Evolutionary conservation across 2,888 invertebrate species (phyloP).

Genomic region (Laothoe populi): DNA sequence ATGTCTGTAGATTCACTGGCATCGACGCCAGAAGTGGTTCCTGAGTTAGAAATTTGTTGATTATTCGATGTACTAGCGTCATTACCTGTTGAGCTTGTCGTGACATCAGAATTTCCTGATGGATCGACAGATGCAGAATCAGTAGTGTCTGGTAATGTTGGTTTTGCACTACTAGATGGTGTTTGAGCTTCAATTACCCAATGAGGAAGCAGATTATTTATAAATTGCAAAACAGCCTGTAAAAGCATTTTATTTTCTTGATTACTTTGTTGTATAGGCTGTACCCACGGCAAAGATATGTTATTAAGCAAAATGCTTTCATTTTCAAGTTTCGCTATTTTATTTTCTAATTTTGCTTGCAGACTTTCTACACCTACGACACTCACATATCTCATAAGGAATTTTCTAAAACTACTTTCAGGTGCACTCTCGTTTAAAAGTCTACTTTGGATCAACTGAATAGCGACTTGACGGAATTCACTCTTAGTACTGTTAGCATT

Average conservation of each 20-base stretch:
- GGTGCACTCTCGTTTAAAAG: slow-evolving; percentile 52
- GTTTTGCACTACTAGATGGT: slow-evolving; percentile 3
- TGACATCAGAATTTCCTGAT: not conserved
- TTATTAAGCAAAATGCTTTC: slow-evolving; percentile 63
- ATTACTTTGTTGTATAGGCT: slow-evolving; percentile 55
- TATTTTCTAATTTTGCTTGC: slow-evolving; percentile 57
- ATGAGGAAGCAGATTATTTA: slow-evolving; percentile 63
- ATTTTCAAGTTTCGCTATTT: slow-evolving; percentile 69
- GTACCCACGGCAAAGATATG: slow-evolving; percentile 59
- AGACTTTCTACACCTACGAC: slow-evolving; percentile 61
- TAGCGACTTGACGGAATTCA: slow-evolving; percentile 69
- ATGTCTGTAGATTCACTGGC: not conserved
- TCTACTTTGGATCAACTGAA: slow-evolving; percentile 61
- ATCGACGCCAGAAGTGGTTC: not conserved
- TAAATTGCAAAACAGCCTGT: slow-evolving; percentile 58
- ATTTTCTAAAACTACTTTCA: slow-evolving; percentile 57
- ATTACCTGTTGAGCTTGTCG: slow-evolving; percentile 5
- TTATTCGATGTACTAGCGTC: not conserved
- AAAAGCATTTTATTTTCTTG: slow-evolving; percentile 66
- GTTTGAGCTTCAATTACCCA: slow-evolving; percentile 52
- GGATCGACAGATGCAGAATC: not conserved
- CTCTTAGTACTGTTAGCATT: slow-evolving; percentile 65
- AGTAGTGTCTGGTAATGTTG: not conserved
- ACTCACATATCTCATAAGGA: slow-evolving; percentile 62
- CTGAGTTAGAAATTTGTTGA: not conserved